phyloP scores from a whole-genome alignment of 1,140 invertebrate genomes.

The Sarcophaga peregrina region DNA sequence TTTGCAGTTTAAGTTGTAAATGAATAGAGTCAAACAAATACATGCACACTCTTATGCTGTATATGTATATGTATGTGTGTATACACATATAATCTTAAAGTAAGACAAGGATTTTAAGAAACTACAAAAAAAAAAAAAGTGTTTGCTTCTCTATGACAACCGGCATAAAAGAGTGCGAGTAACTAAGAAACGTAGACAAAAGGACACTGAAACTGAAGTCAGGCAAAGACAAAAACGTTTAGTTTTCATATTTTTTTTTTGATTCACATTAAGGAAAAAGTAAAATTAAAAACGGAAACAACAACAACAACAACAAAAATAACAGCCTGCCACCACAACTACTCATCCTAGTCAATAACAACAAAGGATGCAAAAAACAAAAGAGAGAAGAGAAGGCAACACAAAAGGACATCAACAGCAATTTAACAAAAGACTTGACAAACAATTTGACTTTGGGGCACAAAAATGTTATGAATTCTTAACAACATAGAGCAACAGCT shows the following conservation, averaged over 20 bases:
- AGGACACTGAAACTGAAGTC: not conserved
- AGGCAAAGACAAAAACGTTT: not conserved
- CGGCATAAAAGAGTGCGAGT: not conserved
- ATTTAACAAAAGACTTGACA: slow-evolving; percentile 43
- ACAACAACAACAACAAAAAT: not conserved
- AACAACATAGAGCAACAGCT: not conserved
- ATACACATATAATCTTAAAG: not conserved
- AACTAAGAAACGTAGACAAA: not conserved
- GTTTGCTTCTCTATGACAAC: not conserved
- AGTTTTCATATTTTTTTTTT: not conserved
- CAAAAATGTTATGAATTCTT: slow-evolving; percentile 45
- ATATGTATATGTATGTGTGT: not conserved
- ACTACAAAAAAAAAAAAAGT: not conserved
- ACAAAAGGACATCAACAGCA: not conserved
- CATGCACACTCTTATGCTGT: no score
- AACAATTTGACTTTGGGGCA: slow-evolving; percentile 44
- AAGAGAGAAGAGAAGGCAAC: not conserved
- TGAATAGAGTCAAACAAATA: no score
- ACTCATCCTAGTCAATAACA: not conserved
- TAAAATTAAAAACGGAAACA: slow-evolving; percentile 24
- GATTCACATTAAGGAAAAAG: not conserved
- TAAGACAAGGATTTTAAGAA: slow-evolving; percentile 8
- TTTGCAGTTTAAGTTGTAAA: not conserved
- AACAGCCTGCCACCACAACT: not conserved
- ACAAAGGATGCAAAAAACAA: not conserved